Percentiles rank a stretch among this genome's conserved stretches.
phyloP scores from a whole-genome alignment of 1,140 invertebrate species.

The Drosophila orena region DNA sequence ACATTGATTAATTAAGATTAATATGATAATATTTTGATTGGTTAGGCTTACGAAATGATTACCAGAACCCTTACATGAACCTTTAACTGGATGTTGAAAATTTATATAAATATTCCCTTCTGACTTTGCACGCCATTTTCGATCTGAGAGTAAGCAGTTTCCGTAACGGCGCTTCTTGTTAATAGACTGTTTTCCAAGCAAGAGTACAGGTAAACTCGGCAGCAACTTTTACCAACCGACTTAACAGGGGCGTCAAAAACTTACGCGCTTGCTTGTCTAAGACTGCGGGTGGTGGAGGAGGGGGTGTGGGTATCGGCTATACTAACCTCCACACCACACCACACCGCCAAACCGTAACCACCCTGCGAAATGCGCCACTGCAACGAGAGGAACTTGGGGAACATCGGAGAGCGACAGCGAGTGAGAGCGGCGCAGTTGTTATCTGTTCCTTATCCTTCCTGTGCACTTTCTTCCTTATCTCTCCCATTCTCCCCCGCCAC shows the following conservation, averaged over 20 bases:
- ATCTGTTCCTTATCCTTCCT: slow-evolving; percentile 55
- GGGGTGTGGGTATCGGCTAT: background rate
- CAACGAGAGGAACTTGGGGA: slow-evolving; percentile 25
- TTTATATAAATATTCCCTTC: background rate
- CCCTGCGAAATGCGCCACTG: slow-evolving; percentile 40
- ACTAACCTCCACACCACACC: background rate
- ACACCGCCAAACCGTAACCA: background rate
- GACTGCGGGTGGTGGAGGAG: slow-evolving; percentile 33
- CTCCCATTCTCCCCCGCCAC: background rate
- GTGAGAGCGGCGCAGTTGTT: slow-evolving; percentile 45
- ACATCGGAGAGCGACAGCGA: slow-evolving; percentile 3
- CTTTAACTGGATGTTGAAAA: no score
- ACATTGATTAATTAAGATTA: no score
- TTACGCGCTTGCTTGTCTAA: slow-evolving; percentile 79
- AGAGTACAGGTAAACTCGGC: slow-evolving; percentile 32
- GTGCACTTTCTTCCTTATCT: slow-evolving; percentile 65
- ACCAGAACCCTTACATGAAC: no score
- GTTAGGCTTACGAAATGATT: no score
- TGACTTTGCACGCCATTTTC: background rate
- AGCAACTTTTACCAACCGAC: slow-evolving; percentile 73
- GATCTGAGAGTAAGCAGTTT: background rate
- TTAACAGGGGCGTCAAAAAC: slow-evolving; percentile 76
- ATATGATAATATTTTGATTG: no score
- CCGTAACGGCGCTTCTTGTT: no score
- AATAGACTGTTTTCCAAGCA: background rate